Conservation (phyloP, 2,797 vertebrate species). For the Sebastes dallii region DNA sequence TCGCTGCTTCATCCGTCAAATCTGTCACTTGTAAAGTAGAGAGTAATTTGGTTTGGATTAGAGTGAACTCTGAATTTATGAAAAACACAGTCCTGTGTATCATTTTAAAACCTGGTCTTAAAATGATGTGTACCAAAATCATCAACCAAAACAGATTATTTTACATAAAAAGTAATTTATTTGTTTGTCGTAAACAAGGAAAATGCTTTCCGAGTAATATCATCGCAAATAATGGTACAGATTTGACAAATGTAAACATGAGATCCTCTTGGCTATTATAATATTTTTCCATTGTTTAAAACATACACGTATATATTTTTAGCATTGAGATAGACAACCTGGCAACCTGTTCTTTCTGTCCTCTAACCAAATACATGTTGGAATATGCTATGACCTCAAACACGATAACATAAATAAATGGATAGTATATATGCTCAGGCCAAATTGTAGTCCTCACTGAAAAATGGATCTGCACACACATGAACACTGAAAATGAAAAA, state of each 20-base stretch:
- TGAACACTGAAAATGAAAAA: slow-evolving; percentile 9
- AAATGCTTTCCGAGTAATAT: not conserved
- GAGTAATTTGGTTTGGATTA: not conserved
- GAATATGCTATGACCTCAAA: not conserved
- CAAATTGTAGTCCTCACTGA: not conserved
- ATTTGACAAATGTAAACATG: not conserved
- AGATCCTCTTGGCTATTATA: not conserved
- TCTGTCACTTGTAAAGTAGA: not conserved
- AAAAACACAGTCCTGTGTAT: not conserved
- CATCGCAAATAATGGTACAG: not conserved
- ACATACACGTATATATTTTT: not conserved
- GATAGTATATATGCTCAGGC: not conserved
- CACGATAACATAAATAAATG: not conserved
- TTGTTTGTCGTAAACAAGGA: not conserved
- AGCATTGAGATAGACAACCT: not conserved
- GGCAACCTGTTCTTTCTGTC: not conserved
- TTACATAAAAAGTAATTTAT: not conserved
- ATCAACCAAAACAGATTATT: not conserved
- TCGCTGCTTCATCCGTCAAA: not conserved
- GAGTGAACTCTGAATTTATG: not conserved
- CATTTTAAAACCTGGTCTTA: not conserved
- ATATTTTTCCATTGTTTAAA: slow-evolving; percentile 1
- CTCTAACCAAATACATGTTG: not conserved
- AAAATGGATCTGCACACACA: not conserved
- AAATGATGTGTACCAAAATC: not conserved